Evolutionary conservation across 2,113 vertebrate species (phyloP), one percentile per base, ranked within the genome.

Genomic region (Python bivittatus): DNA sequence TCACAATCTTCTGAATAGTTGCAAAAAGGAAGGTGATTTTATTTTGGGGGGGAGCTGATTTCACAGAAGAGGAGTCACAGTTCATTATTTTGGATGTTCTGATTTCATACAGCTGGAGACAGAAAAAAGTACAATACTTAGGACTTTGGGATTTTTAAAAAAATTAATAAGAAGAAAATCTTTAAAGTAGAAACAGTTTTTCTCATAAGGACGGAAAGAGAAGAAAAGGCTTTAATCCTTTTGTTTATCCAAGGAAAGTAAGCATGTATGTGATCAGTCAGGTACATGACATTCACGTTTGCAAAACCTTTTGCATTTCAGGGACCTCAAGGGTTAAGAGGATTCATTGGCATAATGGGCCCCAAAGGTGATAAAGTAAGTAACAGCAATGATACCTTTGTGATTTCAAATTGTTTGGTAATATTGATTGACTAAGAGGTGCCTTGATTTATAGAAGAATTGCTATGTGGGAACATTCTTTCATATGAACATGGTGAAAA

Each of bases 331-430:
- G 99, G 99, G 91, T 95, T 98, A 93, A 98, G 98, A 97, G 99
- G 99, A 93, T 98, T 98, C 94, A 98, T 96, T 0, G 99, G 99
- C 57, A 97, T 99, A 96, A 96, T 97, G 95, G 99, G 99, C 56
- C 61, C 96, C 90, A 99, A 99, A 97, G 99, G 99, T 89, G 98
- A 98, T 93, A 98, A 97, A 97, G 99, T 99, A 96, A 98, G 98
- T 97, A 95, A 94, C 85, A 91, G 56, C 1, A 0, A 84, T 68
- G 44, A 4, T 88, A 38, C 38, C 11, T 84, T 56, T 20, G 29
- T 61, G 17, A 84, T 10, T 91, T 6, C 25, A 52, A 91, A 91
- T 42, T 0, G 11, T 56, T 87, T 91, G 48, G 10, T 48, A 42
- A 79, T 17, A 17, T 42, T 72, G 12, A 20, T 72, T 88, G 61